phyloP scores from a whole-genome alignment of 2,113 vertebrate genomes.

The Syngnathoides biaculeatus region DNA sequence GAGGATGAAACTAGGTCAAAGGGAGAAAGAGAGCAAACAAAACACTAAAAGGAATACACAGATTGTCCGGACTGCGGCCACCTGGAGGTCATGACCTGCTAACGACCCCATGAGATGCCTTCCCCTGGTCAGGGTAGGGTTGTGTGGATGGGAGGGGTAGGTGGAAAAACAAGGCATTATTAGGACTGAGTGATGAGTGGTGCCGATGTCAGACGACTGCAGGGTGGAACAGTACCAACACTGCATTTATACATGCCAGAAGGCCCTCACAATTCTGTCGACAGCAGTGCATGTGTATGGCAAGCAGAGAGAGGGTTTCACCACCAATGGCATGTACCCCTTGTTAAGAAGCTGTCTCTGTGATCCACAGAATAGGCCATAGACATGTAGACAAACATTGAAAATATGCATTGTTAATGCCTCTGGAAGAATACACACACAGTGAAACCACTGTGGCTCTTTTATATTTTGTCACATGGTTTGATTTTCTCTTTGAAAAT shows the following conservation, averaged over 20 bases:
- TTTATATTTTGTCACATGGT: conserved; percentile 52
- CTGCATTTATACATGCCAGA: conserved; percentile 62
- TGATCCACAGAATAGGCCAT: conserved; percentile 70
- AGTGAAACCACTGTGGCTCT: conserved; percentile 47
- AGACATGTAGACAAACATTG: conserved; percentile 52
- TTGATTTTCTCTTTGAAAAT: conserved; percentile 49
- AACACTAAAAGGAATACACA: conserved; percentile 25
- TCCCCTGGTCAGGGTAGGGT: conserved; percentile 81
- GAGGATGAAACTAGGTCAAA: conserved; percentile 14
- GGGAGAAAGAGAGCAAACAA: conserved; percentile 22
- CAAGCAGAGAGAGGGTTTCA: conserved; percentile 1
- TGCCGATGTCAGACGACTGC: conserved; percentile 73
- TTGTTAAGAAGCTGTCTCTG: conserved; percentile 59
- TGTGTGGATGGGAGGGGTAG: conserved; percentile 71
- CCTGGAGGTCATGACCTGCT: conserved; percentile 92
- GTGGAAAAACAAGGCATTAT: conserved; percentile 81
- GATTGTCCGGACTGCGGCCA: conserved; percentile 70
- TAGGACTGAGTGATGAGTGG: conserved; percentile 94
- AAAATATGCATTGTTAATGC: conserved; percentile 19
- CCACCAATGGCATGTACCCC: conserved; percentile 21
- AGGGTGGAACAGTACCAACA: conserved; percentile 38
- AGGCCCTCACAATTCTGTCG: conserved; percentile 50
- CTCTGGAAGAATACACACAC: conserved; percentile 19
- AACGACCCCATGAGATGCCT: conserved; percentile 91
- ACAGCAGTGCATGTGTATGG: conserved; percentile 23